A percentile compares a stretch with the other conserved stretches of the same genome.
phyloP scores from a whole-genome alignment of 2,888 invertebrate genomes.

The Drosophila gaucha region DNA sequence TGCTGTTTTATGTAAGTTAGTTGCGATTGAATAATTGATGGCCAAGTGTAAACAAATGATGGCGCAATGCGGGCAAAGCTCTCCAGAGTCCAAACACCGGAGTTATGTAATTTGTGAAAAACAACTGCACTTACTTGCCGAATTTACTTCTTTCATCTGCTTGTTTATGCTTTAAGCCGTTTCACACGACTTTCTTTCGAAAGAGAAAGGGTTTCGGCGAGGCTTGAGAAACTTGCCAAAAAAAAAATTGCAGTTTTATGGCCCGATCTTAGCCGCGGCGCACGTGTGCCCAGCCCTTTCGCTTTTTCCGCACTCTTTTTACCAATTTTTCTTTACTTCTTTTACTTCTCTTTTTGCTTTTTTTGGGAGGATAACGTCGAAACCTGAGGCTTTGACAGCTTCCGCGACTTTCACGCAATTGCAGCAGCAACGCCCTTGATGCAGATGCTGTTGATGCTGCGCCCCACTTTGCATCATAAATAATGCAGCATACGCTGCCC shows the following conservation, averaged over 20 bases:
- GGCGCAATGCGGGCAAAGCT: conserved; percentile 56
- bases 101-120: conserved; percentile 56
- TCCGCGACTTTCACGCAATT: conserved; percentile 76
- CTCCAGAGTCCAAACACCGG: conserved; percentile 8
- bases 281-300: conserved; percentile 75
- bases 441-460: conserved; percentile 26
- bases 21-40: conserved; percentile 65
- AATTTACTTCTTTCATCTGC: conserved; percentile 33
- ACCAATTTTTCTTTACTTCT: conserved; percentile 13
- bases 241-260: conserved; percentile 71
- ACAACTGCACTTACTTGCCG: conserved; percentile 59
- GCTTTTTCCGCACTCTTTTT: conserved; percentile 60
- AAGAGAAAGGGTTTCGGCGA: conserved; percentile 74
- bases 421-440: conserved; percentile 58
- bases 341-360: too few relatives aligned
- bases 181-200: conserved; percentile 72
- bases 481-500: conserved; percentile 38
- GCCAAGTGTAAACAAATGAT: conserved; percentile 63
- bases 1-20: conserved; percentile 64
- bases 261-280: conserved; percentile 50
- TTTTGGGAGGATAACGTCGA: conserved; percentile 59
- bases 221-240: conserved; percentile 67
- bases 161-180: neutral
- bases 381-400: conserved; percentile 52
- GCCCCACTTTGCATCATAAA: conserved; percentile 68